Percentiles rank a stretch among this genome's conserved stretches.
Evolutionary conservation across 2,888 invertebrate species (phyloP).

Genomic region (Prosopocoilus inquinatus): DNA sequence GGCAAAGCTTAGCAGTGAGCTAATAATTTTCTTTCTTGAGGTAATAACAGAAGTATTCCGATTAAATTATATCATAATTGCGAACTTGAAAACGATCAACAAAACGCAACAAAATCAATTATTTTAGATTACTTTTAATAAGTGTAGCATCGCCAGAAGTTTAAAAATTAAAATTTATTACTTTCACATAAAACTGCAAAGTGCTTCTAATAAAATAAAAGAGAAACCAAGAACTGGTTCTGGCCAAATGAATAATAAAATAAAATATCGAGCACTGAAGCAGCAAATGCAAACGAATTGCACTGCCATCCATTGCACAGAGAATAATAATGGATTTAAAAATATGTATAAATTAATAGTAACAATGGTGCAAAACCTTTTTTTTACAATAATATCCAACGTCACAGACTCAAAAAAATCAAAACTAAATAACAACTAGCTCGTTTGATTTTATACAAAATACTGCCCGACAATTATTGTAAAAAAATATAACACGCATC

Average conservation of each 20-base stretch:
- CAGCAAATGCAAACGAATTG: slow-evolving; percentile 6
- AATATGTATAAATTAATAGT: not conserved
- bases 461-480: slow-evolving; percentile 23
- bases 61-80: too few species aligned
- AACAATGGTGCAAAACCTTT: slow-evolving; percentile 3
- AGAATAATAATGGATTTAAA: slow-evolving; percentile 8
- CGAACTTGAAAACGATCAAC: too few species aligned
- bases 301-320: slow-evolving; percentile 16
- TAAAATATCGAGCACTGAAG: not conserved
- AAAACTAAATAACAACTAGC: slow-evolving; percentile 13
- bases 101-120: not conserved
- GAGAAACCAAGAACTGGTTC: not conserved
- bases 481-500: slow-evolving; percentile 28
- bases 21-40: too few species aligned
- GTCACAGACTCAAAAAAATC: slow-evolving; percentile 19
- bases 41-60: too few species aligned
- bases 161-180: not conserved
- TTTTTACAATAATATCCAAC: slow-evolving; percentile 6
- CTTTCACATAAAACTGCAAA: not conserved
- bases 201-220: not conserved
- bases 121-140: too few species aligned
- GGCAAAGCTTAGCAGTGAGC: too few species aligned
- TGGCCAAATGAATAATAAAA: not conserved
- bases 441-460: slow-evolving; percentile 29
- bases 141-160: not conserved